Percentiles rank a stretch among this genome's conserved stretches.
Evolutionary conservation across 1,140 invertebrate genomes (phyloP).

Genomic region (Stratiolaelaps scimitus): DNA sequence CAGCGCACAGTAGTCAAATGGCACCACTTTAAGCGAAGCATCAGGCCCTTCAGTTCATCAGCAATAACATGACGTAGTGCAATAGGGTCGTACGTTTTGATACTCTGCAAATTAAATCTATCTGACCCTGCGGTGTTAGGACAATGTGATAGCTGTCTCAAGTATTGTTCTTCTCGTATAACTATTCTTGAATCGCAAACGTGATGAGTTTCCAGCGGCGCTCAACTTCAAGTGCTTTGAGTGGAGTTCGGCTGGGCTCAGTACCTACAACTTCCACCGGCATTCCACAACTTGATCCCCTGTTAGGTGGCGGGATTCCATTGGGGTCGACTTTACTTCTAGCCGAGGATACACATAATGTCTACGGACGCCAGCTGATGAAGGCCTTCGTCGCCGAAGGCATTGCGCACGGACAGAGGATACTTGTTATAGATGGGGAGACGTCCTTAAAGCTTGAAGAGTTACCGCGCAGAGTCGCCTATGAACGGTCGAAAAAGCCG

Average conservation of each 20-base stretch:
- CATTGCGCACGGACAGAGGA: constrained; percentile 11
- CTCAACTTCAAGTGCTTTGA: background rate
- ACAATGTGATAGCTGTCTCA: too few species aligned
- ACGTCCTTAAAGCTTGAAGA: background rate
- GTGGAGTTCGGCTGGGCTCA: background rate
- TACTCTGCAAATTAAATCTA: too few species aligned
- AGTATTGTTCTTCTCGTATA: too few species aligned
- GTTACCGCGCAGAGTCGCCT: constrained; percentile 5
- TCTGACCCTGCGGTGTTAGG: too few species aligned
- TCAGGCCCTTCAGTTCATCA: too few species aligned
- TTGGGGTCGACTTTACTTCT: background rate
- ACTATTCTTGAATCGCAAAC: background rate
- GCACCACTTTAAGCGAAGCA: too few species aligned
- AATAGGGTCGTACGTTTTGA: too few species aligned
- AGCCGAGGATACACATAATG: constrained; percentile 17
- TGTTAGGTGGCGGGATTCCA: constrained; percentile 2
- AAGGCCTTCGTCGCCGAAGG: constrained; percentile 15
- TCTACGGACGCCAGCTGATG: constrained; percentile 1
- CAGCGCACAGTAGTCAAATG: too few species aligned
- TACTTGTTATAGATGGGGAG: constrained; percentile 8
- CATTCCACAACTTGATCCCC: constrained; percentile 1
- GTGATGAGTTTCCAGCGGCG: constrained; percentile 24
- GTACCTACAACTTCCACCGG: constrained; percentile 10
- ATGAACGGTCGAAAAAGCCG: background rate
- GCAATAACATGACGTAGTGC: too few species aligned